Evolutionary conservation across 2,797 vertebrate species (phyloP).

Genomic region (Phrynocephalus guinanensis): DNA sequence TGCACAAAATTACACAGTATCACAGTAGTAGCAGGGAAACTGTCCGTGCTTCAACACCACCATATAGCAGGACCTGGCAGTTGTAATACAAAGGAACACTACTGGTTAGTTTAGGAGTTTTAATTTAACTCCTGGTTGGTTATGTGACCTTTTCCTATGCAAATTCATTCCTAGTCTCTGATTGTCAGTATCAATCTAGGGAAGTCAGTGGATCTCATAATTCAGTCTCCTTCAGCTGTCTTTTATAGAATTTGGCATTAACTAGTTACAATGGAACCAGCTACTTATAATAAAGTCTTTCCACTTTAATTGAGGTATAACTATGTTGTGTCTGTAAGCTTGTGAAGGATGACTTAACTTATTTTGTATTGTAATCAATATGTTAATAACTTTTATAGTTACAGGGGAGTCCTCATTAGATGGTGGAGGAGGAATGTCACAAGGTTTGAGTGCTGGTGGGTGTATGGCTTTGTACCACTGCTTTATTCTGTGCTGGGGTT

Average conservation of each 20-base stretch:
- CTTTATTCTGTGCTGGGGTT: too few relatives aligned
- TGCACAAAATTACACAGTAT: background rate
- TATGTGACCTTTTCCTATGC: background rate
- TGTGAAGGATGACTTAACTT: too few relatives aligned
- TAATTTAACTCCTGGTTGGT: too few relatives aligned
- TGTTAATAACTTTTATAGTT: background rate
- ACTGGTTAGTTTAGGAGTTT: background rate
- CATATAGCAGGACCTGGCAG: too few relatives aligned
- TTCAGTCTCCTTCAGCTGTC: background rate
- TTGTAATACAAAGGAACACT: background rate
- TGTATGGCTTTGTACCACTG: background rate
- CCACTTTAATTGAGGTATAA: background rate
- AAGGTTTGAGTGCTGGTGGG: background rate
- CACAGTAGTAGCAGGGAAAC: background rate
- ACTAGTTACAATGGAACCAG: background rate
- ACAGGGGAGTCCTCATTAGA: background rate
- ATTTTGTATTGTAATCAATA: too few relatives aligned
- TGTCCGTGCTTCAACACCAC: too few relatives aligned
- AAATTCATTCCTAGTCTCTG: background rate
- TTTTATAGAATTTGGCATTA: background rate
- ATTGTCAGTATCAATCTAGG: background rate
- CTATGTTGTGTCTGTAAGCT: too few relatives aligned
- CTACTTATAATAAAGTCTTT: background rate
- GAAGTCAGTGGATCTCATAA: background rate
- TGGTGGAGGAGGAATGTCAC: background rate